A percentile compares a stretch with the other conserved stretches of the same genome.
These are phyloP conservation scores for Oligia fasciuncula DNA, from an alignment of 2,888 invertebrate genomes.

Conservation along the genomic window DNA sequence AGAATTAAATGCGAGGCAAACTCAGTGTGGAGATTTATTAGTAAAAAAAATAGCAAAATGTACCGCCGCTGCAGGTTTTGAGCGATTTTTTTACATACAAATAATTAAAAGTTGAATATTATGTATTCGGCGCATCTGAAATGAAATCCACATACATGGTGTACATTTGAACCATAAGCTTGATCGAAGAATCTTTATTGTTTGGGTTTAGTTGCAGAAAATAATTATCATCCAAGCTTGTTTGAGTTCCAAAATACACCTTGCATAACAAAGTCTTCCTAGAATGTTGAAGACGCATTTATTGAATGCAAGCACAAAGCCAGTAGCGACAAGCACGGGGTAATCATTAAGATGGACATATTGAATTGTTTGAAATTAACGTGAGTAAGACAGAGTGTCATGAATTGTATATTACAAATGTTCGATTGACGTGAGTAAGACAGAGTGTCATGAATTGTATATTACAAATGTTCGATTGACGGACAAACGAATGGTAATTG, in stretches of 20 bases:
- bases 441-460: too few species aligned
- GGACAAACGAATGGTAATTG: slow-evolving; percentile 56
- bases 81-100: slow-evolving; percentile 40
- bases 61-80: slow-evolving; percentile 58
- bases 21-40: slow-evolving; percentile 68
- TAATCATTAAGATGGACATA: slow-evolving; percentile 61
- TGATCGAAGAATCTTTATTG: neutral
- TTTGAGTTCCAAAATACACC: slow-evolving; percentile 30
- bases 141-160: slow-evolving; percentile 5
- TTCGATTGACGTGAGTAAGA: slow-evolving; percentile 47
- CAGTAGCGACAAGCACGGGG: slow-evolving; percentile 53
- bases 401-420: slow-evolving; percentile 54
- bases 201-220: neutral
- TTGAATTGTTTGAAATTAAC: slow-evolving; percentile 64
- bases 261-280: slow-evolving; percentile 65
- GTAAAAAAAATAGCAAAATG: slow-evolving; percentile 68
- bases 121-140: slow-evolving; percentile 22
- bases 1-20: slow-evolving; percentile 80
- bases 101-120: slow-evolving; percentile 13
- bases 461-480: too few species aligned
- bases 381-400: slow-evolving; percentile 64
- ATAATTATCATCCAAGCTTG: slow-evolving; percentile 1
- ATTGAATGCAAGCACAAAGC: slow-evolving; percentile 65
- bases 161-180: slow-evolving; percentile 13
- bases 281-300: slow-evolving; percentile 51